Evolutionary conservation across 2,888 invertebrate species (phyloP).

Genomic region (Sesia apiformis): DNA sequence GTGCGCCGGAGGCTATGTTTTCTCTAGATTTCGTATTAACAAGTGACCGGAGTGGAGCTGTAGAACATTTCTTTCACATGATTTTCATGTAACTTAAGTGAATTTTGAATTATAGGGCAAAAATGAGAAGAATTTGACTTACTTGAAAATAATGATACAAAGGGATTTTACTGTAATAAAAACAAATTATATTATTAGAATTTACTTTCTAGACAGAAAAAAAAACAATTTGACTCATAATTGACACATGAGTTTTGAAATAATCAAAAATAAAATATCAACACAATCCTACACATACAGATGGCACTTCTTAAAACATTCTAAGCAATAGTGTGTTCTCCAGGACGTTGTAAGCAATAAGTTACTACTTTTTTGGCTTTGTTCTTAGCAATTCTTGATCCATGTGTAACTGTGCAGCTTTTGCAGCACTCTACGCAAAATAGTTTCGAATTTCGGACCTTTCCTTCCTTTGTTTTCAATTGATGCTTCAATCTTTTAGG

Average conservation of each 20-base stretch:
- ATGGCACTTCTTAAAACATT: neutral
- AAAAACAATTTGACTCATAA: no score
- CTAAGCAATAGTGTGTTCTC: neutral
- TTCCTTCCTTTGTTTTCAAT: neutral
- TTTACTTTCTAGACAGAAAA: no score
- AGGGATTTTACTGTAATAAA: no score
- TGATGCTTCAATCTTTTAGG: slow-evolving; percentile 1
- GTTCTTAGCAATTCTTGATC: neutral
- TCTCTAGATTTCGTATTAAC: neutral
- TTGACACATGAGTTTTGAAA: no score
- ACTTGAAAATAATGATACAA: no score
- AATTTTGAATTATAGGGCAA: no score
- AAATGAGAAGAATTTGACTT: no score
- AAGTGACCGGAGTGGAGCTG: slow-evolving; percentile 7
- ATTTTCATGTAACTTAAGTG: neutral
- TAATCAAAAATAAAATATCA: no score
- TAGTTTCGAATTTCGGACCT: neutral
- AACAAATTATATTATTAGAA: no score
- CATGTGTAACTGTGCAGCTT: neutral
- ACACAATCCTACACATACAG: neutral
- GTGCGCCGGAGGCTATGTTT: neutral
- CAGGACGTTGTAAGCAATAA: no score
- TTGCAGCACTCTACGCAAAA: neutral
- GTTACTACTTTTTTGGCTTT: neutral
- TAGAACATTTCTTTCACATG: neutral